Base-by-base conservation (phyloP, 2,797 vertebrate genomes). In the Hypotaenidia philippensis region DNA sequence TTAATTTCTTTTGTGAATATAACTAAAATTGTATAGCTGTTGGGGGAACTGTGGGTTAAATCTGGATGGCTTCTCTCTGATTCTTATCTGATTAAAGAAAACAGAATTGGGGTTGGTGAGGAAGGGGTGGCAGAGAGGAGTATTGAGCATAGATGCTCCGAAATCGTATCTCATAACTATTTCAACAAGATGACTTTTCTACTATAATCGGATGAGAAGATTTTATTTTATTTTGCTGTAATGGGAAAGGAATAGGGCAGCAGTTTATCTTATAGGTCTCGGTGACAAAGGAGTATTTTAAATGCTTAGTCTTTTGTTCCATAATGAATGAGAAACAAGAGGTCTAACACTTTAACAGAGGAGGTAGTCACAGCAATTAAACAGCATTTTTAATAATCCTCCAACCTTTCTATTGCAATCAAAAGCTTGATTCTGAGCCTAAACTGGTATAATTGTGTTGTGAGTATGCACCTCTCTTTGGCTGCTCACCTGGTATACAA, bases 331-430 rank as follows among this genome's bases (percentile, higher is more conserved):
- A 92, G 82, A 94, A 89, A 57, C 41, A 83, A 68, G 55, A 91
- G 50, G 45, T 91, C 68, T 83, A 87, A 52, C 38, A 31, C 55
- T 84, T 82, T 60, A 91, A 60, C 40, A 53, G 65, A 63, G 27
- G 47, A 78, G 32, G 47, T 59, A 92, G 55, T 57, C 52, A 47
- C 63, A 79, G 76, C 80, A 88, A 69, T 91, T 95, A 84, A 87
- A 92, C 16, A 83, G 83, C 81, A 91, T 96, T 89, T 95, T 89
- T 87, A 92, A 87, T 91, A 94, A 91, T 87, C 34, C 16, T 55
- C n/a, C 75, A 93, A 87, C 41, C 12, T 65, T 92, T 94, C 82
- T 84, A 29, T 47, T 76, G 38, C 29, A 76, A 89, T 79, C 38
- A 87, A 87, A 94, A 87, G 53, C 63, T 61, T 44, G 45, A 89